Conservation (phyloP, 2,113 vertebrate species). For the Onychostruthus taczanowskii region DNA sequence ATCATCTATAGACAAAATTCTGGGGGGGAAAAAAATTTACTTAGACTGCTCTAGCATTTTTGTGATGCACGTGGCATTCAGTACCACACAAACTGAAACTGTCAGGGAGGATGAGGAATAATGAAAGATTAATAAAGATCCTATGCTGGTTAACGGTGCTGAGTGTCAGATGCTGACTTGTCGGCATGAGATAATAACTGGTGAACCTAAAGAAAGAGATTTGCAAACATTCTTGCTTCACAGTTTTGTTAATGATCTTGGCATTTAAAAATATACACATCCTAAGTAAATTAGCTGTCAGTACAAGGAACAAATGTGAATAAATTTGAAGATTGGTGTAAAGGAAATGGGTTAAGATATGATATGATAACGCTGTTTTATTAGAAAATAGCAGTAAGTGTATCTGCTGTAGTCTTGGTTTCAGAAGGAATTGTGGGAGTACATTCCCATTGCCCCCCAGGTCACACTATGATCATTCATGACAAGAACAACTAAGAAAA, state of each 20-base stretch:
- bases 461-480: neutral
- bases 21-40: neutral
- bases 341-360: neutral
- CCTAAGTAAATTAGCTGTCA: neutral
- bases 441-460: neutral
- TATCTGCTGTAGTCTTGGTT: neutral
- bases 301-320: neutral
- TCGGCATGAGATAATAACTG: neutral
- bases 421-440: neutral
- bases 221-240: neutral
- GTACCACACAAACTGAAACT: neutral
- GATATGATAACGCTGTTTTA: neutral
- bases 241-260: neutral
- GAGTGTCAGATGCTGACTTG: neutral
- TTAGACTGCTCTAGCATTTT: neutral
- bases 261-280: neutral
- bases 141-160: neutral
- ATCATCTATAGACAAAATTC: neutral
- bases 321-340: neutral
- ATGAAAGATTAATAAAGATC: neutral
- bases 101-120: neutral
- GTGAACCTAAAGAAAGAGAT: neutral
- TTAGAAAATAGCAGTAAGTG: neutral
- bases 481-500: neutral
- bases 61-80: neutral